phyloP scores from a whole-genome alignment of 37 sponge, comb jelly and placozoan species.

The Agelas oroides region DNA sequence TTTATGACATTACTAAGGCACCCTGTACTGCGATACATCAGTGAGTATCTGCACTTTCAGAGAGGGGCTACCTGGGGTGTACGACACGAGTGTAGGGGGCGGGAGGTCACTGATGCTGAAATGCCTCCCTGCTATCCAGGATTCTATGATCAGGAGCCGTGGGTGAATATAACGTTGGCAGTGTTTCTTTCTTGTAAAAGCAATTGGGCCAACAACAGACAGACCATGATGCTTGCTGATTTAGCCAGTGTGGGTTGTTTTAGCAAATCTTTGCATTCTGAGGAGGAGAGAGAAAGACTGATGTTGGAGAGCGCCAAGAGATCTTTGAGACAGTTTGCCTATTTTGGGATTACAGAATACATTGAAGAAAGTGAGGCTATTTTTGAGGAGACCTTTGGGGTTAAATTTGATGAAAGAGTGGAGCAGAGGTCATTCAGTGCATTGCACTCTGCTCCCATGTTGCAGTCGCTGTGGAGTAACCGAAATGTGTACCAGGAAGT shows the following conservation, averaged over 20 bases:
- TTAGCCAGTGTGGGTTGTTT: slow-evolving; percentile 70
- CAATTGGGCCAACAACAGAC: slow-evolving; percentile 89
- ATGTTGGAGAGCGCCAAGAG: slow-evolving; percentile 74
- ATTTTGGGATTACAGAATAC: slow-evolving; percentile 85
- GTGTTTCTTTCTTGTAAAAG: slow-evolving; percentile 74
- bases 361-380: slow-evolving; percentile 58
- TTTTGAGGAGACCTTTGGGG: slow-evolving; percentile 80
- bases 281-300: slow-evolving; percentile 22
- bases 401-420: slow-evolving; percentile 60
- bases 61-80: slow-evolving; percentile 79
- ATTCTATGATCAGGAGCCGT: slow-evolving; percentile 44
- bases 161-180: slow-evolving; percentile 69
- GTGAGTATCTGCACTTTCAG: slow-evolving; percentile 85
- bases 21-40: slow-evolving; percentile 82
- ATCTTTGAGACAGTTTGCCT: slow-evolving; percentile 67
- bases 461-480: slow-evolving; percentile 41
- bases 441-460: slow-evolving; percentile 43
- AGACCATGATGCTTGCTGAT: slow-evolving; percentile 81
- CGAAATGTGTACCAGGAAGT: slow-evolving; percentile 32
- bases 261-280: neutral
- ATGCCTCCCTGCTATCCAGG: slow-evolving; percentile 83
- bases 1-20: slow-evolving; percentile 75
- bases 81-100: slow-evolving; percentile 40
- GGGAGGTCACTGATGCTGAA: slow-evolving; percentile 3
- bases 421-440: slow-evolving; percentile 27